Base-by-base conservation (phyloP, 2,113 vertebrate species). In the Electrona antarctica region DNA sequence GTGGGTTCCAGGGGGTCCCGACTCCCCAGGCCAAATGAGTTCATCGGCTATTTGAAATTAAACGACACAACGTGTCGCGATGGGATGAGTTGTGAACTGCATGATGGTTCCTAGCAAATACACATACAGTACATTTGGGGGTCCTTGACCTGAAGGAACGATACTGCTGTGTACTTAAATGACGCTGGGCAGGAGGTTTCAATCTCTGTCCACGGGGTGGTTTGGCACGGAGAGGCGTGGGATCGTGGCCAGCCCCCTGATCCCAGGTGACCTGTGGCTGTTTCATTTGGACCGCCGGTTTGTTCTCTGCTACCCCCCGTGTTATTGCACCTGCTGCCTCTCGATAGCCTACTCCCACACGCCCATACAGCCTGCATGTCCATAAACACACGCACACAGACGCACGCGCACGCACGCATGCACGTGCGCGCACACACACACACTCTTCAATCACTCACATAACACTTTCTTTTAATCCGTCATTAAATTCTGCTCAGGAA, bases 241-340 rank as follows among this genome's bases (percentile, higher is more conserved):
- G 85, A 86, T 74, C 80, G 33, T 49, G 49, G 67, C 74, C 33
- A 5, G 70, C 50, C 81, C 21, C 64, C 57, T 79, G 88, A 90
- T 85, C 82, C 72, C 72, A 46, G 60, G 72, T 89, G 90, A 86
- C 86, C 84, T 15, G 61, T 3, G 52, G 61, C 80, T 88, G 79
- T 89, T 92, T 79, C 61, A 69, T 81, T 88, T 85, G 87, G 85
- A 41, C 85, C 4, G 55, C 72, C 62, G 68, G 60, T n/a, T 1
- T 70, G 79, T 85, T 82, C 67, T 70, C 80, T 45, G 56, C 64
- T 59, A 67, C 71, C 77, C 67, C 64, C 76, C 60, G n/a, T 90
- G 86, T 90, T 90, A 81, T 91, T 89, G 80, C 91, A 91, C 87
- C 89, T 91, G 87, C 84, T 88, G 77, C n/a, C 67, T 70, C 47